phyloP scores from a whole-genome alignment of 1,140 invertebrate genomes.

The Ceratitis capitata region DNA sequence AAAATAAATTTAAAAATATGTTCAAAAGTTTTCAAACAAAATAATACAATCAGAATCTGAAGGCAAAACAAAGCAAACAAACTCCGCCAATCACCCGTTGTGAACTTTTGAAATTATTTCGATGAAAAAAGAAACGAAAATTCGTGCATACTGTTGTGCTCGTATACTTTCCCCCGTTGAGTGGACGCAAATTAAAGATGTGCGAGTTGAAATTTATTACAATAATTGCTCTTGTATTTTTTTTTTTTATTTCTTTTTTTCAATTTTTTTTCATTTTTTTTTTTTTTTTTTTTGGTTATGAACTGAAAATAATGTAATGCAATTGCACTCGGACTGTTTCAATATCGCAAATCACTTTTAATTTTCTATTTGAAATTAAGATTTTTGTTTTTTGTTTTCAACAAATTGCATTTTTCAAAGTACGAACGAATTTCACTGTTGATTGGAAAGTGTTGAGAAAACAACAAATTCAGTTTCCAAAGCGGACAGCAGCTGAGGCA shows the following conservation, averaged over 20 bases:
- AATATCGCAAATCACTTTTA: no score
- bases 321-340: neutral
- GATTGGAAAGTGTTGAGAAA: slow-evolving; percentile 16
- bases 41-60: neutral
- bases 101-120: neutral
- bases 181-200: slow-evolving; percentile 25
- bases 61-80: neutral
- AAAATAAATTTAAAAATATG: no score
- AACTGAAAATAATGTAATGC: no score
- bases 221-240: neutral
- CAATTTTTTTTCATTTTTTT: no score
- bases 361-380: neutral
- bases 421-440: neutral
- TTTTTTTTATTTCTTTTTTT: no score
- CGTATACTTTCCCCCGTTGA: neutral
- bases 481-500: neutral
- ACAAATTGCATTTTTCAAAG: neutral
- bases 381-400: no score
- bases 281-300: no score
- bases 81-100: neutral
- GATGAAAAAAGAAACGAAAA: neutral
- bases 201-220: slow-evolving; percentile 35
- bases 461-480: neutral
- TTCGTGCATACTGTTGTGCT: neutral
- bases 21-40: neutral